These are phyloP conservation scores for Amblyjoppa proteus DNA, from an alignment of 2,888 invertebrate genomes.

Conservation along the genomic window DNA sequence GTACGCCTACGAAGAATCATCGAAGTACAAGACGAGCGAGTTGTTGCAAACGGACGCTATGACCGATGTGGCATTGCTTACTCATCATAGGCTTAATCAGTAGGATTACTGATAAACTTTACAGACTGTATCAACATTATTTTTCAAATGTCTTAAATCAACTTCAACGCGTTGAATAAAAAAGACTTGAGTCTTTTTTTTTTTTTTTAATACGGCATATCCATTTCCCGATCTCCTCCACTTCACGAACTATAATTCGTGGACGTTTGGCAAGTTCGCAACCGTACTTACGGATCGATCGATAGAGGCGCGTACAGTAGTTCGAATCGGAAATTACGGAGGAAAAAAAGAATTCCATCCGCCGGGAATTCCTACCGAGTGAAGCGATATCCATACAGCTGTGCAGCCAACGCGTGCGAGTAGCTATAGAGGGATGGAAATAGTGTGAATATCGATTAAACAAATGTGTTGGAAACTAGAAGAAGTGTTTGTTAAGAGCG, in stretches of 20 bases:
- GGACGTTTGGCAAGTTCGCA: not conserved
- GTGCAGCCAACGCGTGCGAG: not conserved
- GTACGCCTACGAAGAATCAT: slow-evolving; percentile 95
- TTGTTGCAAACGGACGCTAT: slow-evolving; percentile 94
- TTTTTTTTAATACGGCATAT: not conserved
- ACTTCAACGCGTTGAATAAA: not conserved
- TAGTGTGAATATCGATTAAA: slow-evolving; percentile 80
- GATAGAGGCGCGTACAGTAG: not conserved
- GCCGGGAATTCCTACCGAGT: not conserved
- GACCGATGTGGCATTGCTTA: slow-evolving; percentile 92
- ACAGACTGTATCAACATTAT: not conserved
- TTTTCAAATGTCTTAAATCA: not conserved
- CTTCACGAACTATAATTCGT: not conserved
- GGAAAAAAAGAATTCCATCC: slow-evolving; percentile 1
- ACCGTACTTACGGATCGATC: not conserved
- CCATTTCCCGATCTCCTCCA: not conserved
- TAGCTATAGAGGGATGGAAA: slow-evolving; percentile 11
- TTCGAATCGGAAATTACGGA: not conserved
- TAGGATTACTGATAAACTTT: slow-evolving; percentile 33
- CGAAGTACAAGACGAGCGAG: slow-evolving; percentile 92
- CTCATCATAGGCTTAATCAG: slow-evolving; percentile 89
- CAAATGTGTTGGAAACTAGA: slow-evolving; percentile 77
- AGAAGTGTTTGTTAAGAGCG: slow-evolving; percentile 79
- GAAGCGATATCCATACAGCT: not conserved
- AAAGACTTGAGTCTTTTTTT: not conserved